A percentile compares a stretch with the other conserved stretches of the same genome.
Conservation (phyloP, 2,888 invertebrate genomes). For the Thalpophila matura region DNA sequence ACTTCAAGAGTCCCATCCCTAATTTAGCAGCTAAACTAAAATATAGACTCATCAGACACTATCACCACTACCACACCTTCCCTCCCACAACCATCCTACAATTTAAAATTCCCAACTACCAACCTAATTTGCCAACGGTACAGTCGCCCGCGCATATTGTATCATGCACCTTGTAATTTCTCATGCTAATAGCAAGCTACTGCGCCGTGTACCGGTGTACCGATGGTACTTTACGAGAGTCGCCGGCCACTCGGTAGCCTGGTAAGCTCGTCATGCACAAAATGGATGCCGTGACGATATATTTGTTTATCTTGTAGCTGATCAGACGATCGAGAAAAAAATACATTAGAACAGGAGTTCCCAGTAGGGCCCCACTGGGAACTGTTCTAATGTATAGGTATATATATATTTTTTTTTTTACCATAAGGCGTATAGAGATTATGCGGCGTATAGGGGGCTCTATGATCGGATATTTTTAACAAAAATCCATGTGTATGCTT, state of each 20-base stretch:
- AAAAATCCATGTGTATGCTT: no score
- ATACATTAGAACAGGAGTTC: no score
- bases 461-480: no score
- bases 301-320: not conserved
- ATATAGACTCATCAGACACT: no score
- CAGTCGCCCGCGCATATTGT: constrained; percentile 44
- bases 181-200: constrained; percentile 70
- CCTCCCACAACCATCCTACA: not conserved
- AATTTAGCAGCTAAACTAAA: no score
- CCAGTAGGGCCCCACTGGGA: no score
- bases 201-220: constrained; percentile 52
- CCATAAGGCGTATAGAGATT: no score
- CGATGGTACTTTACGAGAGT: constrained; percentile 53
- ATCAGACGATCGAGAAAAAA: not conserved
- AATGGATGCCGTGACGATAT: constrained; percentile 10
- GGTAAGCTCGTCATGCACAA: constrained; percentile 11
- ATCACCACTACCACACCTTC: no score
- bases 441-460: no score
- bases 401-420: no score
- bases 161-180: constrained; percentile 66
- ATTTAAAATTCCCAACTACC: not conserved
- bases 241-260: constrained; percentile 33
- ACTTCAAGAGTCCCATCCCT: no score
- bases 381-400: no score
- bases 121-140: constrained; percentile 48